A percentile compares a stretch with the other conserved stretches of the same genome.
phyloP scores from a whole-genome alignment of 92 coral and sea anemone genomes.

The Siderastrea radians region DNA sequence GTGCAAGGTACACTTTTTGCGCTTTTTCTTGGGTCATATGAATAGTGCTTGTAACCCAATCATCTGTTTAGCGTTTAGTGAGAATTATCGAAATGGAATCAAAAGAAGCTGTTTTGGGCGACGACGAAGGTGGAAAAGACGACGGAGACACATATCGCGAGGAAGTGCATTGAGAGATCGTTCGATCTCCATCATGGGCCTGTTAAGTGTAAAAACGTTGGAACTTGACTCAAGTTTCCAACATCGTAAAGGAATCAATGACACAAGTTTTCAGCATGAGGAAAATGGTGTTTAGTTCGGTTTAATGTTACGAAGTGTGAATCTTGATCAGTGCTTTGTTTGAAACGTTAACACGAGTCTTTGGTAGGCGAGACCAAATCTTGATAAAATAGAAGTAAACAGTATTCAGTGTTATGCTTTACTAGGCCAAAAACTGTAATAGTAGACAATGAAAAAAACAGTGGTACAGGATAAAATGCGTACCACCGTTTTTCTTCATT shows the following conservation, averaged over 20 bases:
- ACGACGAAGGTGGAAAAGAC: not conserved
- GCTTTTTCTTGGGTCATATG: slow-evolving; percentile 17
- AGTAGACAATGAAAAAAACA: too few species aligned
- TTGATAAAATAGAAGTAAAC: too few species aligned
- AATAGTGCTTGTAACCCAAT: slow-evolving; percentile 45
- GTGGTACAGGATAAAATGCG: too few species aligned
- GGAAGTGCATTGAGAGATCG: not conserved
- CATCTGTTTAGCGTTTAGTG: slow-evolving; percentile 18
- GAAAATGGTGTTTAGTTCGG: not conserved
- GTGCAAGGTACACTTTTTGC: slow-evolving; percentile 19
- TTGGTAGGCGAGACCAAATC: too few species aligned
- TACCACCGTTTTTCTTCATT: too few species aligned
- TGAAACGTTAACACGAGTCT: too few species aligned
- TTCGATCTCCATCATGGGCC: slow-evolving; percentile 8
- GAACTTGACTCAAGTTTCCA: not conserved
- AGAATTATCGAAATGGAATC: slow-evolving; percentile 31
- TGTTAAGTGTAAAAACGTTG: slow-evolving; percentile 12
- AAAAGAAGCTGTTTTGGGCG: not conserved
- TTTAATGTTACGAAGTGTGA: not conserved
- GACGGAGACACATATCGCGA: not conserved
- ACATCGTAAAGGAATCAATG: not conserved
- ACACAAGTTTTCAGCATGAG: not conserved
- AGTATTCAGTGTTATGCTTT: too few species aligned
- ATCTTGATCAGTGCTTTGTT: too few species aligned
- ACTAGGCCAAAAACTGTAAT: too few species aligned